Conservation (phyloP, 2,113 vertebrate genomes). For the Strix aluco region DNA sequence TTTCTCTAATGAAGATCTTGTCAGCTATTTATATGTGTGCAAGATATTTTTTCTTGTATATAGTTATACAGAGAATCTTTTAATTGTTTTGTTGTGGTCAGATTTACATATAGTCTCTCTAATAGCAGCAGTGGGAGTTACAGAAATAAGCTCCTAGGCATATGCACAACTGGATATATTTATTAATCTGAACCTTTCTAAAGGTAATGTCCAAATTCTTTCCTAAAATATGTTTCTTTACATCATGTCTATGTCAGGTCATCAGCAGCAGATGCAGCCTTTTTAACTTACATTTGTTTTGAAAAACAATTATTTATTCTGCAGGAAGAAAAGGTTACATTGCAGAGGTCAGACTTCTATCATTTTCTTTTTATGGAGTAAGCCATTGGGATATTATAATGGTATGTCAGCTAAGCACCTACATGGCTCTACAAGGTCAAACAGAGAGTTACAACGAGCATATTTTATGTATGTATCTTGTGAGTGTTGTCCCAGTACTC, state of each 20-base stretch:
- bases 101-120: constrained; percentile 5
- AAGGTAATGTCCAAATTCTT: constrained; percentile 26
- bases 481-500: background rate
- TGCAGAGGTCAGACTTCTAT: constrained; percentile 35
- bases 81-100: background rate
- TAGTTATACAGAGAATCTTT: background rate
- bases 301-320: constrained; percentile 69
- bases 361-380: constrained; percentile 44
- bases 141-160: constrained; percentile 23
- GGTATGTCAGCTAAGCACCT: constrained; percentile 24
- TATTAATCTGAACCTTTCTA: constrained; percentile 48
- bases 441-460: constrained; percentile 52
- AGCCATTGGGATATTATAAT: constrained; percentile 51
- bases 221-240: constrained; percentile 34
- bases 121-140: constrained; percentile 18
- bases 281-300: constrained; percentile 50
- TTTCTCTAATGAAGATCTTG: background rate
- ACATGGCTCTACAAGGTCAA: constrained; percentile 71
- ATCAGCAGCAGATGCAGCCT: background rate
- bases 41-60: background rate
- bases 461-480: constrained; percentile 67
- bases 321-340: constrained; percentile 34
- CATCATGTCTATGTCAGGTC: constrained; percentile 23
- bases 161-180: constrained; percentile 27
- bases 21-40: background rate